Base-by-base conservation (phyloP, 1,140 invertebrate species). In the Rhynchophorus ferrugineus region DNA sequence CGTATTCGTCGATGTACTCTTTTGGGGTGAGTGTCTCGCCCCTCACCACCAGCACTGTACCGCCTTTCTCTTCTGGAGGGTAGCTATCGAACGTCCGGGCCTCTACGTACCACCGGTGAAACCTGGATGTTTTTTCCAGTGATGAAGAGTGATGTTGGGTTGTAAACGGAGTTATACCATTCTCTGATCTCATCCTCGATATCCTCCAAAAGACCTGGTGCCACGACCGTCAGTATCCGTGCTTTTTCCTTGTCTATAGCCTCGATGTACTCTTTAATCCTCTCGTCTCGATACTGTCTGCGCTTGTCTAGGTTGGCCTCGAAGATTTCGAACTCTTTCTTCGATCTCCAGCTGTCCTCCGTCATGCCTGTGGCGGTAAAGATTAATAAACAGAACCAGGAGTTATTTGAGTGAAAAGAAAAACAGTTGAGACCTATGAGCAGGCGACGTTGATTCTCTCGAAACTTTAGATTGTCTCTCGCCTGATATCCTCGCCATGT, bases 121-220 rank as follows among this genome's bases (percentile, higher is more conserved):
- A 79, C 49, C 49, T 50, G 1, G n/a, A n/a, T n/a, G n/a, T n/a
- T n/a, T n/a, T n/a, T n/a, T n/a, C n/a, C n/a, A n/a, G n/a, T n/a
- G n/a, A n/a, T n/a, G n/a, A n/a, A n/a, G n/a, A n/a, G n/a, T n/a
- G n/a, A n/a, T n/a, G n/a, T n/a, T n/a, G n/a, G n/a, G n/a, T n/a
- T n/a, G n/a, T n/a, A n/a, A n/a, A n/a, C n/a, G 7, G 9, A 13
- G 9, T 2, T 22, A 8, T 29, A 50, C 83, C 83, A 85, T 41
- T 75, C 74, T 42, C 79, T 76, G 53, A 85, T 79, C 67, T 85
- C 81, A 45, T 78, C 77, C 1, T 75, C 75, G 51, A 84, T 83
- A 60, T 85, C 82, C 59, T 85, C 82, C 69, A 82, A 76, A 34
- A 84, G 66, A 46, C 75, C 72, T 1, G 78, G 77, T 43, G 73